Percentiles rank a stretch among this genome's conserved stretches.
These are phyloP conservation scores for Piaya cayana DNA, from an alignment of 2,113 vertebrate genomes.

Conservation along the genomic window DNA sequence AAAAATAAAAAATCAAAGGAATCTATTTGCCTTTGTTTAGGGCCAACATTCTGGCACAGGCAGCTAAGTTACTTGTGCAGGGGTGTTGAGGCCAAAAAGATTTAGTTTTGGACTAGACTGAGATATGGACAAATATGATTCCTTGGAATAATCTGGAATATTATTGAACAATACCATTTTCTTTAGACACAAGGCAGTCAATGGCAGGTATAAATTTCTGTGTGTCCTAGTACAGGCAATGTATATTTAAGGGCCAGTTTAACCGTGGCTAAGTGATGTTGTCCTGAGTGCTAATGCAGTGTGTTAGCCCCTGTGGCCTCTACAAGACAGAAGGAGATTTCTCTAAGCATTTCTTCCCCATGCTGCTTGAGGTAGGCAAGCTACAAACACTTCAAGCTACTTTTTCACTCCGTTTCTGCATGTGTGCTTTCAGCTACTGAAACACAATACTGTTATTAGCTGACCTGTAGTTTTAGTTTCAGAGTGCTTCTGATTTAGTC, in stretches of 20 bases:
- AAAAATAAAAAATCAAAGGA: background rate
- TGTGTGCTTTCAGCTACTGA: background rate
- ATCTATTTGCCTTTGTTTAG: background rate
- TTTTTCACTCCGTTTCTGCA: background rate
- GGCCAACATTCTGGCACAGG: background rate
- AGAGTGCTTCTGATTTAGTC: background rate
- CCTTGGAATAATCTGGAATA: background rate
- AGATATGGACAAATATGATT: background rate
- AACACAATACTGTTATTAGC: background rate
- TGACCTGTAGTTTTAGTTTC: background rate
- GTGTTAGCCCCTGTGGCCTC: background rate
- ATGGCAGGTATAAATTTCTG: background rate
- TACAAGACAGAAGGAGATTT: background rate
- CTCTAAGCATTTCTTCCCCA: background rate
- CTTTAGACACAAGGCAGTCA: background rate
- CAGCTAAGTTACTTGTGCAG: background rate
- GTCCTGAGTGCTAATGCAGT: background rate
- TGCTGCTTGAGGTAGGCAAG: accelerated
- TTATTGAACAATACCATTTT: accelerated
- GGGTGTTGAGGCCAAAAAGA: background rate
- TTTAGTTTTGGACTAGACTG: background rate
- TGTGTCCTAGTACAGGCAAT: background rate
- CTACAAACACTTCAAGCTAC: background rate
- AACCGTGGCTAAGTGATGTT: background rate
- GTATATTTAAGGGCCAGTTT: background rate